Evolutionary conservation across 2,113 vertebrate species (phyloP).

Genomic region (Semicossyphus pulcher): DNA sequence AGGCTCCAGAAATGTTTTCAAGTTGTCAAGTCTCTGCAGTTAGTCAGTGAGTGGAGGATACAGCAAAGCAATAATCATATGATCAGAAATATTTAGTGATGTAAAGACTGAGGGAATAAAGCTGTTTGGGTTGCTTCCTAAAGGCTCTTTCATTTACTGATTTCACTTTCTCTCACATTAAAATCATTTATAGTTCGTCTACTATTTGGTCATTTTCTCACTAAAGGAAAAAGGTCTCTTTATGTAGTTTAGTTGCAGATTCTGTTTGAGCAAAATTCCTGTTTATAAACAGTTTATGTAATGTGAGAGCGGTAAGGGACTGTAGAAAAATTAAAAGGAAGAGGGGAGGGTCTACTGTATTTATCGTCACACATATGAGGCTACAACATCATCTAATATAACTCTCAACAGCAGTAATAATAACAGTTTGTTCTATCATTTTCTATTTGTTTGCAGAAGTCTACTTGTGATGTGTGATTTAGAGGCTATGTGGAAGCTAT

Average conservation of each 20-base stretch:
- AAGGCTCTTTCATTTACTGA: constrained; percentile 33
- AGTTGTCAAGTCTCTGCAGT: constrained; percentile 89
- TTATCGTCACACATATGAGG: too few relatives aligned
- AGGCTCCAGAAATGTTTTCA: constrained; percentile 90
- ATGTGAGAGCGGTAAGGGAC: background rate
- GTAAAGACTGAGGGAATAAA: constrained; percentile 44
- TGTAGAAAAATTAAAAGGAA: constrained; percentile 2
- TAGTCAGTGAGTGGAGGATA: constrained; percentile 85
- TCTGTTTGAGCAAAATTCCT: background rate
- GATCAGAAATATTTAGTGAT: constrained; percentile 62
- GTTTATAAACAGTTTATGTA: constrained; percentile 44
- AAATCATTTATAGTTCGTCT: constrained; percentile 30
- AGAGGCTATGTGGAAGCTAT: background rate
- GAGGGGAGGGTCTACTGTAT: background rate
- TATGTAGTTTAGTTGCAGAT: constrained; percentile 12
- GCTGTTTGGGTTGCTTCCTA: constrained; percentile 40
- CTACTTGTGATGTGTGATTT: background rate
- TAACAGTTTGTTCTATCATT: too few relatives aligned
- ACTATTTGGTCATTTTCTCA: constrained; percentile 41
- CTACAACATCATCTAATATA: too few relatives aligned
- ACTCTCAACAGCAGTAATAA: too few relatives aligned
- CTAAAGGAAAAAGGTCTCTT: constrained; percentile 31
- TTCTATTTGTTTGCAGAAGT: too few relatives aligned
- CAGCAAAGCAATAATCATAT: constrained; percentile 72
- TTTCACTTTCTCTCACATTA: constrained; percentile 44